phyloP scores from a whole-genome alignment of 2,113 vertebrate genomes.

The Agapornis roseicollis region DNA sequence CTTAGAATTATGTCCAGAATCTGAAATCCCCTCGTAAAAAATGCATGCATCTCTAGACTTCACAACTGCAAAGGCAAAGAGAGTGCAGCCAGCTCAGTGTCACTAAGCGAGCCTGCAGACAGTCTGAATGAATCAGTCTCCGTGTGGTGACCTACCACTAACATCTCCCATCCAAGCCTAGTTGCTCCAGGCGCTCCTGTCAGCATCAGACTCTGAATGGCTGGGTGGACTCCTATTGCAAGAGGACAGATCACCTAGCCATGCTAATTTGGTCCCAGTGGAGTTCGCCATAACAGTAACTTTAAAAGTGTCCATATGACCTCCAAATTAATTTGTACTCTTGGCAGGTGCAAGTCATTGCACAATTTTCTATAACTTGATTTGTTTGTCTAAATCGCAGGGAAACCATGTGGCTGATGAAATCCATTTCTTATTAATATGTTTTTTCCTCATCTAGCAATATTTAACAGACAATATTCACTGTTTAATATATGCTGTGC shows the following conservation, averaged over 20 bases:
- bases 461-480: neutral
- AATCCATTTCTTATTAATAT: neutral
- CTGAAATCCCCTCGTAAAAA: neutral
- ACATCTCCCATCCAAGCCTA: neutral
- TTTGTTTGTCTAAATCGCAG: neutral
- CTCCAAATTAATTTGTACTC: neutral
- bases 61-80: neutral
- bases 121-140: neutral
- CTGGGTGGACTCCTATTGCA: neutral
- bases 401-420: neutral
- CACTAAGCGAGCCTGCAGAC: conserved; percentile 28
- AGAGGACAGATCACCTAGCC: neutral
- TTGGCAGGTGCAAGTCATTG: neutral
- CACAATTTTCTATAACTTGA: neutral
- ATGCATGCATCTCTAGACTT: neutral
- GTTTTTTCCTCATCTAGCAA: neutral
- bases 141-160: neutral
- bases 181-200: neutral
- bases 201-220: neutral
- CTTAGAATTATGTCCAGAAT: conserved; percentile 31
- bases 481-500: neutral
- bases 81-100: neutral
- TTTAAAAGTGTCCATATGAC: neutral
- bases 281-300: neutral
- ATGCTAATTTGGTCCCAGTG: neutral